phyloP scores from a whole-genome alignment of 2,888 invertebrate species.

The Melanotus villosus region DNA sequence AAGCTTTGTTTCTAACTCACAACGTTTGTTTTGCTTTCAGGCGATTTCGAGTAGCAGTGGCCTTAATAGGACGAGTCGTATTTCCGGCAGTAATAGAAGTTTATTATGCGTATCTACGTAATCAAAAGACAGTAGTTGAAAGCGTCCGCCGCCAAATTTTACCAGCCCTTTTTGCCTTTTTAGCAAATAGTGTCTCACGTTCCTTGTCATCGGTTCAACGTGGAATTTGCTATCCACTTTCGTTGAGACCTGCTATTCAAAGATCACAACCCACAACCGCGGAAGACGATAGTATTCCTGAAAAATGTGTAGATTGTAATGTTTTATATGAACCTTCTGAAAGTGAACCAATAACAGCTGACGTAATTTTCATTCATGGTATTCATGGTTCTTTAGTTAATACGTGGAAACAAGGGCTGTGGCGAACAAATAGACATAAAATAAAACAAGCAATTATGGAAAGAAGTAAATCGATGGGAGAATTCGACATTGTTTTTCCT shows the following conservation, averaged over 20 bases:
- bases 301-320: slow-evolving; percentile 65
- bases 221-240: slow-evolving; percentile 58
- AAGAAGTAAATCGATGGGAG: slow-evolving; percentile 56
- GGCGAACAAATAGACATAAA: slow-evolving; percentile 68
- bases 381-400: slow-evolving; percentile 83
- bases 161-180: slow-evolving; percentile 63
- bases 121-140: slow-evolving; percentile 63
- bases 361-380: slow-evolving; percentile 89
- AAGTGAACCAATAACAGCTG: slow-evolving; percentile 66
- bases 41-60: slow-evolving; percentile 62
- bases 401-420: slow-evolving; percentile 87
- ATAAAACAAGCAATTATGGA: slow-evolving; percentile 60
- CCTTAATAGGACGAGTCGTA: slow-evolving; percentile 60
- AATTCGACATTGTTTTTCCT: slow-evolving; percentile 50
- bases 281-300: slow-evolving; percentile 53
- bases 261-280: slow-evolving; percentile 6
- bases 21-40: slow-evolving; percentile 57
- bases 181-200: slow-evolving; percentile 65
- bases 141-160: slow-evolving; percentile 62
- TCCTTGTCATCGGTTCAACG: slow-evolving; percentile 65
- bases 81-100: slow-evolving; percentile 63
- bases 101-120: slow-evolving; percentile 63
- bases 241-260: slow-evolving; percentile 18
- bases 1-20: too few species aligned
- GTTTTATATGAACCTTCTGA: slow-evolving; percentile 63